Percentiles rank a stretch among this genome's conserved stretches.
These are phyloP conservation scores for Australoheros facetus DNA, from an alignment of 2,797 vertebrate genomes.

Conservation along the genomic window DNA sequence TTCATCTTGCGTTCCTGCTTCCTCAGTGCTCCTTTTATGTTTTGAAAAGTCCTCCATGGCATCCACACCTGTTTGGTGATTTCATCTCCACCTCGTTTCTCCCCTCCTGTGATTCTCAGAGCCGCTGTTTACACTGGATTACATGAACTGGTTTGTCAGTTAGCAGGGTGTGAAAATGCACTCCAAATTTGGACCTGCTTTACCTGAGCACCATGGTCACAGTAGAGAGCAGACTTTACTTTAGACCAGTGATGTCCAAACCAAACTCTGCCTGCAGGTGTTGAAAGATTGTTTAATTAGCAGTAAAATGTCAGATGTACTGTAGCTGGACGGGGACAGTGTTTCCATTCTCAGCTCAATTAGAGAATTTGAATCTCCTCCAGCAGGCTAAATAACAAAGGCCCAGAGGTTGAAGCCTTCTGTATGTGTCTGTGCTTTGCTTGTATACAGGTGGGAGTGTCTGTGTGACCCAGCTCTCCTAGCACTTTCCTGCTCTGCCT, in stretches of 20 bases:
- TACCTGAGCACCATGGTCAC: conserved; percentile 33
- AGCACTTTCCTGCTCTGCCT: conserved; percentile 16
- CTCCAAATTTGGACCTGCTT: conserved; percentile 7
- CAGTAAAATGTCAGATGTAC: conserved; percentile 21
- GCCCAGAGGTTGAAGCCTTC: background rate
- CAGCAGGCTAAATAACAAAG: background rate
- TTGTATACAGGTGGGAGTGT: conserved; percentile 22
- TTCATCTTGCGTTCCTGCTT: background rate
- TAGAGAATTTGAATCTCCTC: background rate
- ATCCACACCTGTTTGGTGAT: background rate
- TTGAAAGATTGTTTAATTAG: conserved; percentile 28
- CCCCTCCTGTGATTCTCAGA: background rate
- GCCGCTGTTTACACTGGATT: conserved; percentile 9
- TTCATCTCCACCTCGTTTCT: background rate
- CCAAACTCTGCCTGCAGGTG: conserved; percentile 18
- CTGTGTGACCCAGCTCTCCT: background rate
- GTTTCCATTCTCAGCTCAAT: conserved; percentile 8
- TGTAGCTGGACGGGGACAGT: background rate
- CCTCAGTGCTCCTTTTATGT: background rate
- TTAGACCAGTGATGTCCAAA: conserved; percentile 34
- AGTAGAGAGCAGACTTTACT: conserved; percentile 32
- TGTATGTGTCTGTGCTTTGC: background rate
- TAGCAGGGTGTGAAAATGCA: conserved; percentile 1
- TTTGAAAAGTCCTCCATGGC: background rate
- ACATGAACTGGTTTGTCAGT: background rate